Base-by-base conservation (phyloP, 2,797 vertebrate genomes). In the Linurgus olivaceus region DNA sequence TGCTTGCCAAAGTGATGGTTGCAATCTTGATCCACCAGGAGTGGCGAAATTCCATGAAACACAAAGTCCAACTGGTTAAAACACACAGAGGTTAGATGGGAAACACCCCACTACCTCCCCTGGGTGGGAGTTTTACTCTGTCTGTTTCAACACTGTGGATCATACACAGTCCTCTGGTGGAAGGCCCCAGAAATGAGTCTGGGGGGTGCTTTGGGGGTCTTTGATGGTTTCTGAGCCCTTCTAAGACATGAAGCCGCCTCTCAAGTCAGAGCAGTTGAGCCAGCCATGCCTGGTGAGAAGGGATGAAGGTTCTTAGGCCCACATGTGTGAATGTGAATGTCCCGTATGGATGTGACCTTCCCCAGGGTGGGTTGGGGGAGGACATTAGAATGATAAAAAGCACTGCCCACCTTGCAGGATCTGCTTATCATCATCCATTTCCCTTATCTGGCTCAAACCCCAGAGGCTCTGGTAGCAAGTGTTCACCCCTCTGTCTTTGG, bases 201-300 rank as follows among this genome's bases (percentile, higher is more conserved):
- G 35, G 11, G 17, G 17, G 2, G 0, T 2, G 4, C 42, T 65
- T 57, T 73, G 17, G 51, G 25, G 6, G 13, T 57, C 13, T 57
- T 31, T 35, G 44, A 10, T 50, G 17, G 7, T 48, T 65, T 31
- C 17, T 21, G 35, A 66, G 6, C 51, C 37, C 5, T 26, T 66
- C 17, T 35, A 18, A 42, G 20, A 9, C 31, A 12, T 3, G 17
- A 26, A 42, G 44, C 17, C 0, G 0, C 21, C 21, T 65, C 21
- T 42, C 14, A 21, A 0, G 0, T 17, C 37, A 26, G 31, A 5
- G 35, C 26, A 48, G 59, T 17, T 17, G 37, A 57, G 26, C 9
- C 37, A 35, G 13, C 37, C 31, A 4, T 21, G 17, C 20, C 7
- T 44, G 15, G 7, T 44, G 26, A n/a, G 44, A 51, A 65, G 21